These are phyloP conservation scores for Carduelis carduelis DNA, from an alignment of 2,797 vertebrate species.

Conservation along the genomic window DNA sequence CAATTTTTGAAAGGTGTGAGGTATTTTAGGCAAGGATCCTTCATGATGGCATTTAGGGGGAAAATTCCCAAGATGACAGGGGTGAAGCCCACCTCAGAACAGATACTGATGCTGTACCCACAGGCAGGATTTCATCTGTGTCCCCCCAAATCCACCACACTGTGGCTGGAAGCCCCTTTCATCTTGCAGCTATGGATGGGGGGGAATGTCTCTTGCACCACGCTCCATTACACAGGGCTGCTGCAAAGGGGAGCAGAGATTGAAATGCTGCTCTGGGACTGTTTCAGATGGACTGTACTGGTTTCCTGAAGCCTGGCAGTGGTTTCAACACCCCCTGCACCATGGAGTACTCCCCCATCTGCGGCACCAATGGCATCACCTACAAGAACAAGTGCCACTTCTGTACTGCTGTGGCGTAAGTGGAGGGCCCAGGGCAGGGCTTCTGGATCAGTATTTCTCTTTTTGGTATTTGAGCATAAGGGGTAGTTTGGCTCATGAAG, in stretches of 20 bases:
- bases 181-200: neutral
- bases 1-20: neutral
- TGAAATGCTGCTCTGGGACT: neutral
- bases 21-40: neutral
- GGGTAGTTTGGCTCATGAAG: neutral
- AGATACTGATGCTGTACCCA: neutral
- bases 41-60: fast-evolving
- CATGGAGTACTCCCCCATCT: neutral
- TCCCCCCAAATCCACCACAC: neutral
- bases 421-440: neutral
- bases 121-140: neutral
- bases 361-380: neutral
- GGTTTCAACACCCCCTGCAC: neutral
- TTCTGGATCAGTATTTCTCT: neutral
- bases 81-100: neutral
- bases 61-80: neutral
- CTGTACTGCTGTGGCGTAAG: conserved; percentile 51
- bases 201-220: neutral
- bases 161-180: neutral
- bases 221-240: fast-evolving
- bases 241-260: neutral
- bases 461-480: neutral
- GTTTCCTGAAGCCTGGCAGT: neutral
- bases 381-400: conserved; percentile 50
- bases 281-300: conserved; percentile 25